Evolutionary conservation across 53 echinoderm and acorn worm species (phyloP), one percentile per base, ranked within the genome.

Genomic region (Echinarachnius parma): DNA sequence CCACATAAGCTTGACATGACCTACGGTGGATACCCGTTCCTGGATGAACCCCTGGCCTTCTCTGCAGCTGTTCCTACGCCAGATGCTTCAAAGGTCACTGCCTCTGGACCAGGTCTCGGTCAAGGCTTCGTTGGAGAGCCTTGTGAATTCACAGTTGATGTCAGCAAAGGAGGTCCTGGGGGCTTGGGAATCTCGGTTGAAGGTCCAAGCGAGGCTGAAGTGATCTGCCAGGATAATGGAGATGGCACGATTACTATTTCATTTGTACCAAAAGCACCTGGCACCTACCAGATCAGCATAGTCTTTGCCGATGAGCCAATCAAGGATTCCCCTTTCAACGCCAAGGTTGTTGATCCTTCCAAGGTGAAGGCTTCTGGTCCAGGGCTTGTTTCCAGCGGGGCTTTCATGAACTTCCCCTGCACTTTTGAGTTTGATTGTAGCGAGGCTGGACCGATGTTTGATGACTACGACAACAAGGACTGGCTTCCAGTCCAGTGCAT

Each of bases 121-220:
- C 31, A 77, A 9, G 91, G 98, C 42, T 87, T 77, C 33, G 86
- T 98, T 30, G 78, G 80, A 34, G 88, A 98, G 53, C 98, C 98
- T 9, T 74, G 88, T 2, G 85, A 88, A 53, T 98, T 92, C 63
- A 62, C 53, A 57, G 82, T 98, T 31, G 79, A 98, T 58, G 78
- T 88, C 10, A 59, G 82, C 22, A 76, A 83, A 4, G 98, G 91
- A 4, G 98, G 98, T 23, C 72, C 72, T 19, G 98, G 98, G 19
- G 98, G 85, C 8, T 53, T 98, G 27, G 86, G 88, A 4, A 82
- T 98, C 21, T 80, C 85, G 15, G 88, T 98, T 0, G 91, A 91
- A 71, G 98, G 98, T 33, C 98, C 98, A 5, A 88, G 85, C 21
- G 92, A 98, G 63, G 88, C 98, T 15, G 91, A 92, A 60, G 88